phyloP scores from a whole-genome alignment of 2,888 invertebrate species.

The Conops quadrifasciatus region DNA sequence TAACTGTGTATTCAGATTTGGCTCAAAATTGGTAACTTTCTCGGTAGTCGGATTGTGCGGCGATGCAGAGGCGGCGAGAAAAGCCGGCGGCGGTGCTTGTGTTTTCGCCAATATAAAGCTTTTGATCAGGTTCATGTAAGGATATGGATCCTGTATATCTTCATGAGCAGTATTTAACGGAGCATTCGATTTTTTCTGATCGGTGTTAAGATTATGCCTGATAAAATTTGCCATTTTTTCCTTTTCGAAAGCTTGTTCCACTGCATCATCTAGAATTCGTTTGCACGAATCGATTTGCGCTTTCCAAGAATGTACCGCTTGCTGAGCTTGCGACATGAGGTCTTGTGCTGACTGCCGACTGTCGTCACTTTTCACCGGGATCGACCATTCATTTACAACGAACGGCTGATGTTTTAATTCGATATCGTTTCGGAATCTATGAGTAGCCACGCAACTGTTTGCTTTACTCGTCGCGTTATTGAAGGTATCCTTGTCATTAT shows the following conservation, averaged over 20 bases:
- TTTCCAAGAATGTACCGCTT: constrained; percentile 44
- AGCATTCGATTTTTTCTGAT: background rate
- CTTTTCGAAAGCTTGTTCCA: constrained; percentile 35
- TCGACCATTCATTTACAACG: constrained; percentile 39
- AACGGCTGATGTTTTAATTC: constrained; percentile 25
- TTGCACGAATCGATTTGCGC: constrained; percentile 46
- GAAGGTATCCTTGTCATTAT: background rate
- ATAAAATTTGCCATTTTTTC: constrained; percentile 3
- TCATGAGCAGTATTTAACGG: background rate
- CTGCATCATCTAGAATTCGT: constrained; percentile 41
- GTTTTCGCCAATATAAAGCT: background rate
- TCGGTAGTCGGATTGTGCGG: background rate
- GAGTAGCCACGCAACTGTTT: background rate
- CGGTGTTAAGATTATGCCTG: background rate
- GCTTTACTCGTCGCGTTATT: background rate
- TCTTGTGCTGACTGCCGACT: constrained; percentile 32
- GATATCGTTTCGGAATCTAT: background rate
- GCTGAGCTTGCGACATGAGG: constrained; percentile 42
- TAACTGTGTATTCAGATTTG: constrained; percentile 1
- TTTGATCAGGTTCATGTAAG: background rate
- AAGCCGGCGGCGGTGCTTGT: background rate
- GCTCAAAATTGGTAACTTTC: background rate
- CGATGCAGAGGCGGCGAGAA: background rate
- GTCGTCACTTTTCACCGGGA: constrained; percentile 30
- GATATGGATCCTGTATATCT: background rate